These are phyloP conservation scores for Remorina albescens DNA, from an alignment of 2,797 vertebrate species.

Conservation along the genomic window DNA sequence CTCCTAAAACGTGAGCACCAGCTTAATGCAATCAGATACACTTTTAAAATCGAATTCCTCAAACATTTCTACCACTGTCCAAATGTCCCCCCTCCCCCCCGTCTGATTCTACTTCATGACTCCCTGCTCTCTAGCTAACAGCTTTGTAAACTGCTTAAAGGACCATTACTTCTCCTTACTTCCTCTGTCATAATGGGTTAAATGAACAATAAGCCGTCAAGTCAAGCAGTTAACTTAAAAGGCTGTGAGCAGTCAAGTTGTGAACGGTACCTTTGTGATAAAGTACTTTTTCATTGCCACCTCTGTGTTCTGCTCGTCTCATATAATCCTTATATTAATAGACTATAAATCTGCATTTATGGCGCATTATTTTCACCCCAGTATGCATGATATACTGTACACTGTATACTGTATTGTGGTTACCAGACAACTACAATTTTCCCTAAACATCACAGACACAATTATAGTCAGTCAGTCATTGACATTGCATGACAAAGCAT, in stretches of 20 bases:
- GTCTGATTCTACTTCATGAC: conserved; percentile 68
- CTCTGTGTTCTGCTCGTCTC: conserved; percentile 24
- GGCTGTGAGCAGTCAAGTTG: conserved; percentile 40
- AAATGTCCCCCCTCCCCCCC: conserved; percentile 57
- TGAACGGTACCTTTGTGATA: conserved; percentile 47
- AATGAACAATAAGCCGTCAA: conserved; percentile 62
- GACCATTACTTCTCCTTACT: conserved; percentile 80
- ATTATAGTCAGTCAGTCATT: neutral
- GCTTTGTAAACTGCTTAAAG: conserved; percentile 84
- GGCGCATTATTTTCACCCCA: conserved; percentile 4
- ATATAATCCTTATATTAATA: conserved; percentile 33
- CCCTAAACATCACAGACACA: neutral
- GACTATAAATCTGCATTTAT: conserved; percentile 25
- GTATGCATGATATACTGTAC: conserved; percentile 2
- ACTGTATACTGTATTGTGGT: conserved; percentile 3
- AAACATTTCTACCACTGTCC: conserved; percentile 76
- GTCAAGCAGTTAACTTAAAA: conserved; percentile 64
- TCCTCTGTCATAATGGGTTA: conserved; percentile 75
- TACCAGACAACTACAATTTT: neutral
- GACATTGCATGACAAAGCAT: conserved; percentile 2
- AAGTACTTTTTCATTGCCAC: conserved; percentile 68
- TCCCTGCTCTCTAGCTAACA: conserved; percentile 70
- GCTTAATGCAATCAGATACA: conserved; percentile 73
- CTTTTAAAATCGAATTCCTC: conserved; percentile 80
- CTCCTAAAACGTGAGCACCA: conserved; percentile 70